Percentiles rank a stretch among this genome's conserved stretches.
Evolutionary conservation across 2,888 invertebrate species (phyloP).

Genomic region (Pseudolycoriella hygida): DNA sequence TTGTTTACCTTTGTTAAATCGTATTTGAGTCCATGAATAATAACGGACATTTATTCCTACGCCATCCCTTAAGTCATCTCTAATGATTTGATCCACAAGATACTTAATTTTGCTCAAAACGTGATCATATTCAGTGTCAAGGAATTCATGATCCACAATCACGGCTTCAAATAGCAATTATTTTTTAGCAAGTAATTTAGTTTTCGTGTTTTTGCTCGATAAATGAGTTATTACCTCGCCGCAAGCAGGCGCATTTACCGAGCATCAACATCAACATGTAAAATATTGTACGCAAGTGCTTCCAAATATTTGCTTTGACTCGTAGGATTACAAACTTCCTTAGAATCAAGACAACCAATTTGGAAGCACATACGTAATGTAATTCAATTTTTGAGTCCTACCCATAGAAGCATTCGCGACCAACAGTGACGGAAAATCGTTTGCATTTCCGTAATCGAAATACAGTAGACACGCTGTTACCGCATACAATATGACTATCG

Average conservation of each 20-base stretch:
- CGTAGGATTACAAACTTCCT: no score
- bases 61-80: slow-evolving; percentile 46
- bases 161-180: slow-evolving; percentile 33
- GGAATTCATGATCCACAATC: slow-evolving; percentile 49
- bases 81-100: slow-evolving; percentile 41
- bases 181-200: no score
- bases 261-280: no score
- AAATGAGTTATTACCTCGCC: no score
- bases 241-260: no score
- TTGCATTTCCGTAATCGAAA: slow-evolving; percentile 8
- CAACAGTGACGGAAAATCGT: slow-evolving; percentile 54
- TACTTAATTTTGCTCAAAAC: slow-evolving; percentile 40
- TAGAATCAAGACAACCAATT: no score
- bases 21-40: slow-evolving; percentile 48
- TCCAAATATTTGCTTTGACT: no score
- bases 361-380: no score
- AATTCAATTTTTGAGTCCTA: no score
- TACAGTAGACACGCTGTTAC: not conserved
- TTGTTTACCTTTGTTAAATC: slow-evolving; percentile 45
- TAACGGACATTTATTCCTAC: slow-evolving; percentile 45
- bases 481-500: no score
- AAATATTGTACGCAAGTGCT: no score
- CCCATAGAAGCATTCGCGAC: slow-evolving; percentile 59
- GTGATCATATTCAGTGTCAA: slow-evolving; percentile 43
- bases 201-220: no score